Evolutionary conservation across 2,888 invertebrate species (phyloP).

Genomic region (Tolmerus cingulatus): DNA sequence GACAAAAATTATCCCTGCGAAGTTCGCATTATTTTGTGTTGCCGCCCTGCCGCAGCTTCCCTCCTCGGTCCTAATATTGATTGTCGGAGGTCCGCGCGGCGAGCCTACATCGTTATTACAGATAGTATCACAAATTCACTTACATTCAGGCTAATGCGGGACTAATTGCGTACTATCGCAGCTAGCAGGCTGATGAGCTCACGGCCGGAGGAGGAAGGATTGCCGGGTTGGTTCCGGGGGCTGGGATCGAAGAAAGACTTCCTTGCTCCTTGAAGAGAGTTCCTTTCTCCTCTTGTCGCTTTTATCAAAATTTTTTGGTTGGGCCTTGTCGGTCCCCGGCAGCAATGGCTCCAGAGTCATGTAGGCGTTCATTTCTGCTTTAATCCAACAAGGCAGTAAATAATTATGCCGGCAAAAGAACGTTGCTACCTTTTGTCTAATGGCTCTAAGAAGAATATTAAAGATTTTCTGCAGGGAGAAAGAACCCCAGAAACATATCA

Average conservation of each 20-base stretch:
- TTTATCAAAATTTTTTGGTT: neutral
- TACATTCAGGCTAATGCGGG: neutral
- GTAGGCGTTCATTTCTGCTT: neutral
- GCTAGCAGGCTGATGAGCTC: neutral
- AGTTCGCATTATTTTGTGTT: constrained; percentile 8
- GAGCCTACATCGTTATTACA: neutral
- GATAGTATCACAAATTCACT: neutral
- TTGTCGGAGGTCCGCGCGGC: neutral
- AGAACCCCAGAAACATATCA: neutral
- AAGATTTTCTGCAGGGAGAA: neutral
- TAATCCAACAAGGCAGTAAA: neutral
- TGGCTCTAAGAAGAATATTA: neutral
- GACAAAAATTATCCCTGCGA: neutral
- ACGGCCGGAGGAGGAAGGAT: neutral
- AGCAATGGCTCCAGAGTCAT: neutral
- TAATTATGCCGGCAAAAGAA: neutral
- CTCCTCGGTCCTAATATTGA: neutral
- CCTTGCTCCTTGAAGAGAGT: neutral
- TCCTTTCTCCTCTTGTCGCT: neutral
- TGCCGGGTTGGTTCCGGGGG: neutral
- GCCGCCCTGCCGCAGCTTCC: neutral
- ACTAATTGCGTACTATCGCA: constrained; percentile 10
- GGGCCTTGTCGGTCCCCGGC: neutral
- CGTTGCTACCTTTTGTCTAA: neutral
- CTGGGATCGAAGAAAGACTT: neutral